Conservation (phyloP, 2,797 vertebrate species). For the Pachyuromys duprasi region DNA sequence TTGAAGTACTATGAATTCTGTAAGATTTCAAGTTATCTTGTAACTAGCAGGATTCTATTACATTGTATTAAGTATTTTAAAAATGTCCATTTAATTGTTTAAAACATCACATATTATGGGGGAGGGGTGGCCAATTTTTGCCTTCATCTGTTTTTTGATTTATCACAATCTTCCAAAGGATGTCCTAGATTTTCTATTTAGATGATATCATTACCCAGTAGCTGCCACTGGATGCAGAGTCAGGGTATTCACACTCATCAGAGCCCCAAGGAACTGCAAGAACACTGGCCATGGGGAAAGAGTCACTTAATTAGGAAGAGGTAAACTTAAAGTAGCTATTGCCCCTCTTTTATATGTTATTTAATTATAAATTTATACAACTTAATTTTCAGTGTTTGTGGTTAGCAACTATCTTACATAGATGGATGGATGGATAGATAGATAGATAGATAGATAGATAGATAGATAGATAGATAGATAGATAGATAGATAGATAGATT, state of each 20-base stretch:
- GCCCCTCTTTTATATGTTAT: conserved; percentile 4
- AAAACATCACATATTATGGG: not conserved
- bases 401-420: conserved; percentile 15
- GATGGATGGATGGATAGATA: not conserved
- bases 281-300: not conserved
- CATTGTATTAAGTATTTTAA: not conserved
- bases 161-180: not conserved
- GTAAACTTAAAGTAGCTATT: not conserved
- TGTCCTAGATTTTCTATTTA: not conserved
- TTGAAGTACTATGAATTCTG: not conserved
- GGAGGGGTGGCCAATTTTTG: not conserved
- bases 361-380: not conserved
- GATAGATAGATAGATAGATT: not conserved
- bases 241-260: not conserved
- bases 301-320: not conserved
- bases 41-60: conserved; percentile 13
- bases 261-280: not conserved
- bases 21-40: conserved; percentile 59
- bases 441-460: not conserved
- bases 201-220: not conserved
- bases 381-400: not conserved
- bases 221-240: not conserved
- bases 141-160: conserved; percentile 26
- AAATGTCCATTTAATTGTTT: conserved; percentile 19
- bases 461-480: not conserved